Base-by-base conservation (phyloP, 2,797 vertebrate genomes). In the Fratercula arctica region DNA sequence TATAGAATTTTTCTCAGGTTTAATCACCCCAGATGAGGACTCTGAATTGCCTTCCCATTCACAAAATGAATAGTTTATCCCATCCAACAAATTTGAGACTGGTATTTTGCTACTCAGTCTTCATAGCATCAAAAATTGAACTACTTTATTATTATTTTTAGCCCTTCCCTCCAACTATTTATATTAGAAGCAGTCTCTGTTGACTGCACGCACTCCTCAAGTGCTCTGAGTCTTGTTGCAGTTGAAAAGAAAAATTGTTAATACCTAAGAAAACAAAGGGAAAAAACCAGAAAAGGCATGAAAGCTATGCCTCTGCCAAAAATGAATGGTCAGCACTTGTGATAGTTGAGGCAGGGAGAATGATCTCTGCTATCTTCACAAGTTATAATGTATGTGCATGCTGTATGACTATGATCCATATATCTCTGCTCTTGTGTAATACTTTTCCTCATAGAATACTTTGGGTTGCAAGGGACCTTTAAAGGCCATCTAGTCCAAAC, bases 1-100 rank as follows among this genome's bases (percentile, higher is more conserved):
- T 96, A 94, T 14, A 92, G 89, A 96, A 72, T 92, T 72, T 64
- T 80, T 84, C 33, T 86, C 76, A 85, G 68, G 82, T 95, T 95
- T 96, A 94, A 93, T 96, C 85, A 89, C 24, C 31, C 21, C 48
- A 81, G 64, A 53, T 95, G 68, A 94, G 37, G 74, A 64, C 69
- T 91, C 84, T 57, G 45, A 95, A 69, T 64, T 95, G 81, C 48
- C 43, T 93, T 96, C 86, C 59, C 59, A 70, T 97, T 94, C 74
- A 88, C 33, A 19, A 96, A 96, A 85, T 91, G 48, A 90, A 46
- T 85, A 61, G 59, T 95, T 95, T 84, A 85, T 94, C 64, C 50
- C 81, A 92, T 96, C 82, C 31, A 88, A 33, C 81, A 79, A 67
- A 37, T 94, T 90, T 85, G 46, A 26, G 50, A 28, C 28, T 94